Percentiles rank a stretch among this genome's conserved stretches.
Evolutionary conservation across 1,140 invertebrate genomes (phyloP).

Genomic region (Diprion similis): DNA sequence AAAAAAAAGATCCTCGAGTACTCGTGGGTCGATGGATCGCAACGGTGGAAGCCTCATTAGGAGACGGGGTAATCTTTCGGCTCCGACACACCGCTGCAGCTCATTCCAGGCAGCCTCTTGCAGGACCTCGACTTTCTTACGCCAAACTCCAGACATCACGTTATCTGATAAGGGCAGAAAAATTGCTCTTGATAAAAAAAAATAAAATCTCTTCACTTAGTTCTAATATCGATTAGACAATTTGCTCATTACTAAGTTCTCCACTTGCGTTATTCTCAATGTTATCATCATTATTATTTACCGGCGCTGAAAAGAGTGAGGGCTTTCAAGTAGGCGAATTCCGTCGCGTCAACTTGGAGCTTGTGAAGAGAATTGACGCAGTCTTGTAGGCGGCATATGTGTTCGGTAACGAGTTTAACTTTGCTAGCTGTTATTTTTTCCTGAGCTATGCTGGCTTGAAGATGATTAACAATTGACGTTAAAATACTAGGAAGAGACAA

Average conservation of each 20-base stretch:
- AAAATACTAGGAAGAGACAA: conserved; percentile 84
- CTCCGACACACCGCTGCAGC: conserved; percentile 68
- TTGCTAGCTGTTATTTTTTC: conserved; percentile 76
- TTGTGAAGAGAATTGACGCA: conserved; percentile 79
- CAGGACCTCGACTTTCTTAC: conserved; percentile 68
- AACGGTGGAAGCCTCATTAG: conserved; percentile 80
- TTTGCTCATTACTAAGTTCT: conserved; percentile 11
- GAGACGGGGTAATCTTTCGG: conserved; percentile 71
- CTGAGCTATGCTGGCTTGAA: conserved; percentile 71
- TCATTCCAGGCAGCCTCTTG: conserved; percentile 80
- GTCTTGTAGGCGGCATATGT: conserved; percentile 84
- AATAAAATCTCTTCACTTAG: conserved; percentile 12
- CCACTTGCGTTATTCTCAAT: conserved; percentile 3
- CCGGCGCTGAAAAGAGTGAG: conserved; percentile 81
- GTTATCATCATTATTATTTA: conserved; percentile 34
- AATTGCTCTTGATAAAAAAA: conserved; percentile 12
- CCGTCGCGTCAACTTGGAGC: conserved; percentile 79
- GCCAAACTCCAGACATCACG: conserved; percentile 54
- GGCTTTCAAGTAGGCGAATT: conserved; percentile 91
- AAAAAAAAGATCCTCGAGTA: conserved; percentile 93
- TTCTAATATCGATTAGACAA: neutral
- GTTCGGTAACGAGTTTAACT: conserved; percentile 81
- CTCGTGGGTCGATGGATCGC: conserved; percentile 76
- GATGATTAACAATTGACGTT: conserved; percentile 77
- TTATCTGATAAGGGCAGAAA: conserved; percentile 46